A percentile compares a stretch with the other conserved stretches of the same genome.
Conservation (phyloP, 64 coral and sea anemone genomes). For the Porites australiensis region DNA sequence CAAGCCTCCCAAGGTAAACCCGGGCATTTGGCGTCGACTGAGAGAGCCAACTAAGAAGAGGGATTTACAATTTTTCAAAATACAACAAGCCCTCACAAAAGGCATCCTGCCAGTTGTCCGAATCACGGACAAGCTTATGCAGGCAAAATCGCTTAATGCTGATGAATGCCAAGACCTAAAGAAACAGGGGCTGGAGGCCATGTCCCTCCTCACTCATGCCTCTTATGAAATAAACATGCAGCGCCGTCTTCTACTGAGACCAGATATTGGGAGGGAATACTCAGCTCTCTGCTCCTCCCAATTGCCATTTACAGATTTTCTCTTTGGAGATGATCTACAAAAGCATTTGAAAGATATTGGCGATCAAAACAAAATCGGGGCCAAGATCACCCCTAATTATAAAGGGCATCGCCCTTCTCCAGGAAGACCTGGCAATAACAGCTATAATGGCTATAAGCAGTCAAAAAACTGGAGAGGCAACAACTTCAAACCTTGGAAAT, state of each 20-base stretch:
- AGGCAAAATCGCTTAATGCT: slow-evolving; percentile 35
- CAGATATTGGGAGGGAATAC: slow-evolving; percentile 57
- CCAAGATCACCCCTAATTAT: slow-evolving; percentile 30
- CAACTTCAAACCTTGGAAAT: slow-evolving; percentile 4
- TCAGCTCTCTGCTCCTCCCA: slow-evolving; percentile 29
- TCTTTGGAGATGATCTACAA: slow-evolving; percentile 75
- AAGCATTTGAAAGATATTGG: slow-evolving; percentile 60
- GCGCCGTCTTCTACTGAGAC: slow-evolving; percentile 34
- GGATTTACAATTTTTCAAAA: slow-evolving; percentile 50
- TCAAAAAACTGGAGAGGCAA: slow-evolving; percentile 24
- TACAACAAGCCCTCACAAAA: slow-evolving; percentile 42
- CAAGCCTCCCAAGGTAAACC: background rate
- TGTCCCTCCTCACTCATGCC: slow-evolving; percentile 59
- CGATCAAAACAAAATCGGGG: slow-evolving; percentile 57
- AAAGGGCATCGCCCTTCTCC: slow-evolving; percentile 7
- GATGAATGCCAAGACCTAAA: slow-evolving; percentile 7
- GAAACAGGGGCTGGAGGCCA: slow-evolving; percentile 14
- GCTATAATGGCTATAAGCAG: slow-evolving; percentile 5
- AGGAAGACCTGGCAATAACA: slow-evolving; percentile 24
- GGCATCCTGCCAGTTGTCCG: slow-evolving; percentile 10
- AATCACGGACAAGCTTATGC: slow-evolving; percentile 43
- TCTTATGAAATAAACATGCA: slow-evolving; percentile 64
- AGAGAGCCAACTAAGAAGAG: slow-evolving; percentile 40
- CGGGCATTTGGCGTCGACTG: slow-evolving; percentile 53
- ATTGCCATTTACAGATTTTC: slow-evolving; percentile 64